Percentiles rank a stretch among this genome's conserved stretches.
phyloP scores from a whole-genome alignment of 2,113 vertebrate species.

The Aspiorhynchus laticeps region DNA sequence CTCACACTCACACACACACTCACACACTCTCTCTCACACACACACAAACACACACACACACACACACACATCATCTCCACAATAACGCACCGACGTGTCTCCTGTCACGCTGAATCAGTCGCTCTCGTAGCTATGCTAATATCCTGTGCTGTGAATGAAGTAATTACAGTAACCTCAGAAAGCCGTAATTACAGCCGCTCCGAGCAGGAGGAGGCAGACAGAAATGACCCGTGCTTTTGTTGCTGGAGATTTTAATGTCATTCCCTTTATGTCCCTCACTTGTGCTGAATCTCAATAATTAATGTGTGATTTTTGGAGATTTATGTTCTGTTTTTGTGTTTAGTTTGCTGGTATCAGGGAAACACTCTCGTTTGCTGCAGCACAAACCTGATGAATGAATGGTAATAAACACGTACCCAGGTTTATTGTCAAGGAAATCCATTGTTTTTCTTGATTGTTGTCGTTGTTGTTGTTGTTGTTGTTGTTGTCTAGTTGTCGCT shows the following conservation, averaged over 20 bases:
- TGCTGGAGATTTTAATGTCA: conserved; percentile 35
- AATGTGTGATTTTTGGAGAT: conserved; percentile 21
- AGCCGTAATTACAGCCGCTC: conserved; percentile 65
- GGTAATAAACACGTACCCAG: background rate
- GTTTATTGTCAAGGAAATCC: background rate
- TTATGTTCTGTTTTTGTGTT: background rate
- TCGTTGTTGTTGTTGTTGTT: no score
- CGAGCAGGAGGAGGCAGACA: conserved; percentile 47
- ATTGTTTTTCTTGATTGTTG: background rate
- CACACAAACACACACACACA: no score
- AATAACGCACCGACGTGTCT: conserved; percentile 59
- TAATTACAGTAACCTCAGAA: conserved; percentile 62
- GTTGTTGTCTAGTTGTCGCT: background rate
- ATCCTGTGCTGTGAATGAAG: conserved; percentile 63
- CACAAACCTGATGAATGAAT: background rate
- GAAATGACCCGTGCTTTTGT: conserved; percentile 34
- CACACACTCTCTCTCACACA: background rate
- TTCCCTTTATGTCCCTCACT: conserved; percentile 10
- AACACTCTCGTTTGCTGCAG: background rate
- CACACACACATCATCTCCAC: background rate
- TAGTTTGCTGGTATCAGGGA: background rate
- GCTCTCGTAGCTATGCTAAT: conserved; percentile 67
- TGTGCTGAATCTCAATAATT: conserved; percentile 25
- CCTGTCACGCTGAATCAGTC: conserved; percentile 64
- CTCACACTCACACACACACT: no score